These are phyloP conservation scores for Nemapogon koenigi DNA, from an alignment of 2,888 invertebrate genomes.

Conservation along the genomic window DNA sequence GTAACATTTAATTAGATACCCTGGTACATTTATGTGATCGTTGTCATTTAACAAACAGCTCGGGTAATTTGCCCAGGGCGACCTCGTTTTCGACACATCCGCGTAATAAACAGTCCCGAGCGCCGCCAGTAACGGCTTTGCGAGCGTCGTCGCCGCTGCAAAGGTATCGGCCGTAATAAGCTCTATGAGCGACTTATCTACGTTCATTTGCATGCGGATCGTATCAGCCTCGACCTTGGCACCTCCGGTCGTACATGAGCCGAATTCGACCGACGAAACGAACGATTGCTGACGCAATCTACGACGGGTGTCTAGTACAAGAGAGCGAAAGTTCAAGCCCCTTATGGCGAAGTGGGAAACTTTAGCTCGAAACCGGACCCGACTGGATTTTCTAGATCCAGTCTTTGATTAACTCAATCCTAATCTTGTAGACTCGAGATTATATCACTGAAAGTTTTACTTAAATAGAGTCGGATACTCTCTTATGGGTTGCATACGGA, in stretches of 20 bases:
- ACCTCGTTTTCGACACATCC: slow-evolving; percentile 52
- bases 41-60: no score
- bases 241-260: slow-evolving; percentile 37
- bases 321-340: slow-evolving; percentile 26
- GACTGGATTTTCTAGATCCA: neutral
- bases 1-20: no score
- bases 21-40: no score
- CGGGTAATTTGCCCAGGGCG: slow-evolving; percentile 26
- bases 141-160: slow-evolving; percentile 30
- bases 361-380: slow-evolving; percentile 10
- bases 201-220: slow-evolving; percentile 54
- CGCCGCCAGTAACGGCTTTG: slow-evolving; percentile 40
- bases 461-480: no score
- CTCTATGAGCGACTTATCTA: slow-evolving; percentile 40
- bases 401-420: neutral
- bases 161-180: slow-evolving; percentile 47
- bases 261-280: slow-evolving; percentile 24
- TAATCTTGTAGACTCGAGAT: no score
- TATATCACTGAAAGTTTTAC: no score
- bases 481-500: no score
- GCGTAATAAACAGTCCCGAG: slow-evolving; percentile 46
- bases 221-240: slow-evolving; percentile 55
- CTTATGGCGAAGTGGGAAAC: slow-evolving; percentile 14
- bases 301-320: slow-evolving; percentile 10
- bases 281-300: slow-evolving; percentile 1